A percentile compares a stretch with the other conserved stretches of the same genome.
Conservation (phyloP, 2,888 invertebrate genomes). For the Capitulum mitella region DNA sequence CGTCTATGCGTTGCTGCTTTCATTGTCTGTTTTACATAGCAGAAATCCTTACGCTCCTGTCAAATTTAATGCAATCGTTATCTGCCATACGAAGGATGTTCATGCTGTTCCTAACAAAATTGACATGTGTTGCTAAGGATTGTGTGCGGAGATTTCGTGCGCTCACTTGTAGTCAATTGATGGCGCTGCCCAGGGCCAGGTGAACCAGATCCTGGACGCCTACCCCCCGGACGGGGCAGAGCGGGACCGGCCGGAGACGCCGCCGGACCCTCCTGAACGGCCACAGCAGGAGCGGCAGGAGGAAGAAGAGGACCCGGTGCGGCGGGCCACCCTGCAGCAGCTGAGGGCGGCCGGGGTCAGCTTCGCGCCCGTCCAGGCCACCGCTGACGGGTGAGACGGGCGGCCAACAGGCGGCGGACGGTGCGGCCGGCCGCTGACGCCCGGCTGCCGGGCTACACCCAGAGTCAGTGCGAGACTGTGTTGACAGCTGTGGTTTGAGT, state of each 20-base stretch:
- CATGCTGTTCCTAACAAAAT: no score
- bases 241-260: background rate
- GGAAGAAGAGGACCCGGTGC: conserved; percentile 34
- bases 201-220: conserved; percentile 50
- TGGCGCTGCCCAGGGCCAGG: conserved; percentile 45
- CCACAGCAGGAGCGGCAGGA: background rate
- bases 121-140: no score
- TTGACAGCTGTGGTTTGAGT: no score
- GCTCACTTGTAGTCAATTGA: background rate
- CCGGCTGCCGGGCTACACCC: no score
- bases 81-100: no score
- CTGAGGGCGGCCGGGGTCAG: conserved; percentile 43
- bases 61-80: no score
- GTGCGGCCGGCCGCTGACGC: no score
- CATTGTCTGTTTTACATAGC: no score
- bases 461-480: no score
- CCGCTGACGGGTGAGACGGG: conserved; percentile 38
- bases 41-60: no score
- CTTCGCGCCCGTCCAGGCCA: conserved; percentile 40
- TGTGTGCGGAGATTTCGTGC: no score
- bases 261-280: background rate
- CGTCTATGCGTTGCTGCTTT: no score
- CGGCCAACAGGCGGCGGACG: background rate
- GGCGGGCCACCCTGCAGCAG: conserved; percentile 42
- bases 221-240: background rate